Conservation (phyloP, 2,113 vertebrate species). For the Rhagologus leucostigma region DNA sequence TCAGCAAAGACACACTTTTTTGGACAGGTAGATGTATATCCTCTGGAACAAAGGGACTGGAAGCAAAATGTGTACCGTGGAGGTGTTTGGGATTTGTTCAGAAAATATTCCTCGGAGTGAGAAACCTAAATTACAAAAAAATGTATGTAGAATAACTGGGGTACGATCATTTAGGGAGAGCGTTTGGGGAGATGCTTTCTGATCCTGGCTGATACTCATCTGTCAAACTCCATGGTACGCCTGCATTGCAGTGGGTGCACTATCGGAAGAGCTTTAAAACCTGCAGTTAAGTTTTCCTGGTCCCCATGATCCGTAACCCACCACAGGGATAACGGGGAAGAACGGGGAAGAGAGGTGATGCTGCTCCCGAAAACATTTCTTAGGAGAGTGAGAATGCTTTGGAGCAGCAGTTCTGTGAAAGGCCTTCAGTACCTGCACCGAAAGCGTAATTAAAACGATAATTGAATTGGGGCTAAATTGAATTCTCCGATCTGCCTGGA, state of each 20-base stretch:
- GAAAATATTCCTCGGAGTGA: not conserved
- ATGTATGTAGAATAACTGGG: rapidly evolving
- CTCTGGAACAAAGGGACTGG: not conserved
- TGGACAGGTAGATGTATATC: not conserved
- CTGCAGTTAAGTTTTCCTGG: not conserved
- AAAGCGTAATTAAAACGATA: not conserved
- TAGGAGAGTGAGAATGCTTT: rapidly evolving
- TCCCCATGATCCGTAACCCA: rapidly evolving
- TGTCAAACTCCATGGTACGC: rapidly evolving
- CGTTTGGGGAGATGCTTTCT: not conserved
- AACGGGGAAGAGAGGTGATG: not conserved
- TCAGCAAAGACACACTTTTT: not conserved
- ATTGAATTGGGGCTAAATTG: not conserved
- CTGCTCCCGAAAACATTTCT: not conserved
- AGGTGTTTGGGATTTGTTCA: not conserved
- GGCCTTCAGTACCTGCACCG: not conserved
- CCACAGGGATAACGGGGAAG: rapidly evolving
- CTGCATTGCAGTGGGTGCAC: not conserved
- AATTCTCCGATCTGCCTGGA: not conserved
- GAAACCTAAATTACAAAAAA: rapidly evolving
- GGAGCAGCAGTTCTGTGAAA: not conserved
- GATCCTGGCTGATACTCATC: rapidly evolving
- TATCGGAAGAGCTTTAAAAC: not conserved
- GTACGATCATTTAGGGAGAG: rapidly evolving
- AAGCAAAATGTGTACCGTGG: not conserved